Evolutionary conservation across 1,140 invertebrate species (phyloP), one percentile per base, ranked within the genome.

Genomic region (Acromyrmex echinatior): DNA sequence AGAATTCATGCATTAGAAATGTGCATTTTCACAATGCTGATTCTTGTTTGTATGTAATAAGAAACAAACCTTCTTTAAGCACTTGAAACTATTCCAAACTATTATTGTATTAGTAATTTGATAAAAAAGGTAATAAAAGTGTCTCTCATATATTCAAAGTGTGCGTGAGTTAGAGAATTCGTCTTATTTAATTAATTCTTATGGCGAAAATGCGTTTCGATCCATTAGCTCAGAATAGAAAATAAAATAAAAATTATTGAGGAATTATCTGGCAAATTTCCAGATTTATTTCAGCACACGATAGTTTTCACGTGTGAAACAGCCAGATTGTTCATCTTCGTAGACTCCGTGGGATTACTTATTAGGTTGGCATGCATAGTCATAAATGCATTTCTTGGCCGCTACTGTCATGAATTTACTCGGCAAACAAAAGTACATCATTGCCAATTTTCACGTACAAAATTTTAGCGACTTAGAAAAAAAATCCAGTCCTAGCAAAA

Each of bases 371-470:
- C 78, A 89, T 79, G 71, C 78, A 87, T 84, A 89, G 89, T 90
- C 78, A 74, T 89, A 82, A 62, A 84, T 76, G 80, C 66, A 86
- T 88, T 87, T 88, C 88, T 90, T 90, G 86, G 88, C 89, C 76
- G 85, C 82, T 62, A 89, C 66, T 82, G 71, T 90, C 86, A 62
- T 62, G 45, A 51, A 88, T 90, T 63, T 73, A 70, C 60, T 86
- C 86, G 82, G 63, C 87, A 68, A 87, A 90, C 21, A 76, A 31
- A 58, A 81, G 76, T 31, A 16, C 25, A 28, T 49, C 28, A 25
- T 73, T 76, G 80, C 70, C 80, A 76, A 84, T 84, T 84, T 56
- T 18, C 56, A 14, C n/a, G 5, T 62, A 58, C 45, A 76, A 74
- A 31, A 82, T 62, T 82, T 35, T 62, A 21, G n/a, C 4, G 2